Evolutionary conservation across 2,888 invertebrate species (phyloP).

Genomic region (Spatulosminthurus flaviceps): DNA sequence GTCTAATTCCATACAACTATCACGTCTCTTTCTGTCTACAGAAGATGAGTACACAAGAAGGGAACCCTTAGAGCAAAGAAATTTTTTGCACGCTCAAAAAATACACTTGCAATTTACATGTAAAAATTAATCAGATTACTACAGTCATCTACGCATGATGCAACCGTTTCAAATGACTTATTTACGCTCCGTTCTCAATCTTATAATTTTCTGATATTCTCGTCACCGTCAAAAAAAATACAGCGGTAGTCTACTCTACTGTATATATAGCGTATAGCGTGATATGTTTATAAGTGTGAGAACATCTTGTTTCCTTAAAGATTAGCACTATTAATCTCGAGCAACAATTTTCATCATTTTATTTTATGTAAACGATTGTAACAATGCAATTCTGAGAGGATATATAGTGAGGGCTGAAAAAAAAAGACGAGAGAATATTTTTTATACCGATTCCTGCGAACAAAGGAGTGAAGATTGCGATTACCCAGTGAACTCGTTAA

Average conservation of each 20-base stretch:
- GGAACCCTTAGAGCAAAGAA: neutral
- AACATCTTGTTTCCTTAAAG: neutral
- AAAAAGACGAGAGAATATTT: neutral
- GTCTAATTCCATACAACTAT: too few species aligned
- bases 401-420: neutral
- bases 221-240: too few species aligned
- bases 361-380: constrained; percentile 4
- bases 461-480: constrained; percentile 21
- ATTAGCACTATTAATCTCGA: constrained; percentile 5
- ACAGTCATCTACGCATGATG: constrained; percentile 29
- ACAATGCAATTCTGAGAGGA: constrained; percentile 10
- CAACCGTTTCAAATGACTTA: constrained; percentile 26
- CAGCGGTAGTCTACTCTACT: too few species aligned
- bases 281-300: too few species aligned
- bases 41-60: neutral
- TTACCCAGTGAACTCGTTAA: constrained; percentile 47
- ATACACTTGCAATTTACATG: neutral
- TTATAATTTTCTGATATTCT: constrained; percentile 13
- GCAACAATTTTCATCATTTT: neutral
- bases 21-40: too few species aligned
- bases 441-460: neutral
- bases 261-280: too few species aligned
- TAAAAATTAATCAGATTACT: constrained; percentile 37
- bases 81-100: neutral
- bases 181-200: constrained; percentile 2